Evolutionary conservation across 2,797 vertebrate genomes (phyloP), one percentile per base, ranked within the genome.

Genomic region (Lerista edwardsae): DNA sequence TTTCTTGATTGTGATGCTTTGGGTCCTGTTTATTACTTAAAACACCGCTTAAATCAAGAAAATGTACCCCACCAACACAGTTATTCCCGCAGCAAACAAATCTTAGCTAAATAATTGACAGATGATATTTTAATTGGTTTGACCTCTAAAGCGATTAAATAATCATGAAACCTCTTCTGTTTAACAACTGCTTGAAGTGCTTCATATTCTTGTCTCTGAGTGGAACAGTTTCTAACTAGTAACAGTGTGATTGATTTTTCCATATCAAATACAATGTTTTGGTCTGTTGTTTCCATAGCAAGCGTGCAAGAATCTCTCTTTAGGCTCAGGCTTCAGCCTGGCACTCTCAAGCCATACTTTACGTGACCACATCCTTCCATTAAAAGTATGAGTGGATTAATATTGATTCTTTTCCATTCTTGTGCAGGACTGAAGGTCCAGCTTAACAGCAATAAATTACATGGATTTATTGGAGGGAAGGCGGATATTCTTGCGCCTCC

Each of bases 371-470:
- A 93, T 95, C 91, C 92, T 95, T 95, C 94, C 88, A 95, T 96
- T 96, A 93, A 89, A 94, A 95, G 90, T 94, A 90, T 91, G 91
- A 96, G 90, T 95, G 93, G 91, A 96, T 96, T 96, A 95, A 95
- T 95, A 96, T 96, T 94, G 95, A 96, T 96, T 95, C 95, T 81
- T 89, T 74, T 69, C 39, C 64, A 27, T 76, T 91, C 85, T 92
- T 93, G 80, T 93, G 90, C 82, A 91, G 91, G 93, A 91, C 84
- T 79, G 90, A 90, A 94, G 65, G 90, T 94, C 92, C 89, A 57
- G 93, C 78, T 95, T 93, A 94, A 93, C 74, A 91, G 81, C 84
- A 95, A 93, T 95, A 93, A 94, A 95, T 94, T 91, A 93, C 90
- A 88, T n/a, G n/a, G n/a, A n/a, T n/a, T n/a, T n/a, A n/a, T n/a